phyloP scores from a whole-genome alignment of 2,888 invertebrate species.

The Slavum lentiscoides region DNA sequence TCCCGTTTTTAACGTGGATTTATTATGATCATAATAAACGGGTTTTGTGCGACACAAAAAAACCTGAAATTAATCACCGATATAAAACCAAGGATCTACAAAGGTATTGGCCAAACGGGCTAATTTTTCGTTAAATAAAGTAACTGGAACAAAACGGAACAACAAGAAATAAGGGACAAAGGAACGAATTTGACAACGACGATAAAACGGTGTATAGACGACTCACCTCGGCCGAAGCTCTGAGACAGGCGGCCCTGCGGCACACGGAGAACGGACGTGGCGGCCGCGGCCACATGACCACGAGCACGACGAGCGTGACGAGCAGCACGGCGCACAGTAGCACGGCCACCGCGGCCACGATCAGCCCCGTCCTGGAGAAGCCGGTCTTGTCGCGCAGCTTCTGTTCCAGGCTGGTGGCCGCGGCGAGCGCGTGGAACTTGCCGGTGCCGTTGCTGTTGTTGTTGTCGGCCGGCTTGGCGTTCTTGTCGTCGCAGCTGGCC shows the following conservation, averaged over 20 bases:
- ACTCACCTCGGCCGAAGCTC: constrained; percentile 63
- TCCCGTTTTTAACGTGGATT: too few species aligned
- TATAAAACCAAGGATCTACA: too few species aligned
- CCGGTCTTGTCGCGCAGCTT: constrained; percentile 56
- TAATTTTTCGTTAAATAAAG: too few species aligned
- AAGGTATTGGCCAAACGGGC: too few species aligned
- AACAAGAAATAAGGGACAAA: too few species aligned
- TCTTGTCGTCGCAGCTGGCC: constrained; percentile 11
- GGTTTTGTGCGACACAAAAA: too few species aligned
- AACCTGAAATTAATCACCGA: too few species aligned
- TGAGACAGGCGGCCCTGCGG: constrained; percentile 62
- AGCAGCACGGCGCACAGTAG: constrained; percentile 60
- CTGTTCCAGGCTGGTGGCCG: constrained; percentile 47
- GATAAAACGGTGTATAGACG: too few species aligned
- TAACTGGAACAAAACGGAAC: too few species aligned
- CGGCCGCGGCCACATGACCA: constrained; percentile 62
- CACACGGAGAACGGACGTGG: constrained; percentile 61
- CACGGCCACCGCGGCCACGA: constrained; percentile 54
- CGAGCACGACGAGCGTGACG: constrained; percentile 61
- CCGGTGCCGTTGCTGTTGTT: constrained; percentile 44
- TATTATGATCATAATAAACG: too few species aligned
- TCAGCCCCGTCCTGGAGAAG: constrained; percentile 56
- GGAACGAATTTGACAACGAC: too few species aligned
- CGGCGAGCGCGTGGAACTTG: constrained; percentile 38
- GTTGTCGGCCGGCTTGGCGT: constrained; percentile 5